Evolutionary conservation across 2,113 vertebrate genomes (phyloP), one percentile per base, ranked within the genome.

Genomic region (Pelmatolapia mariae): DNA sequence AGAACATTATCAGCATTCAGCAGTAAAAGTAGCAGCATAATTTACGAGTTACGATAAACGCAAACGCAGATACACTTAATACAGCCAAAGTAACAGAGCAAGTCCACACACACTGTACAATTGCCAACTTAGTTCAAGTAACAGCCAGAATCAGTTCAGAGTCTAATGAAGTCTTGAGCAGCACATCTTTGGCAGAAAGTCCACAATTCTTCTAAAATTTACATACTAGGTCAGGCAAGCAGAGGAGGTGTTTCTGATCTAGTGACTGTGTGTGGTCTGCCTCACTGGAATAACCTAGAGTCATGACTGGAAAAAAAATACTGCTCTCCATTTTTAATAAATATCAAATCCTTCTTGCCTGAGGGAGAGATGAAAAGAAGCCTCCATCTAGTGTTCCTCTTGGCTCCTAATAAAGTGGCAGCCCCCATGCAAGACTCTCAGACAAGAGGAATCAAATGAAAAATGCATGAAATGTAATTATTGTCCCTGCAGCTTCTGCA

Each of bases 311-410:
- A 92, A 95, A 92, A 95, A 96, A 96, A 94, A 94, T 88, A 90
- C 90, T 56, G 83, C 91, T 93, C 93, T 94, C 92, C 94, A 93
- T 93, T 96, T 96, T 96, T 96, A 96, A 96, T 97, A 97, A 96
- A 96, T 94, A 94, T 92, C 90, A 94, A 96, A 96, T 96, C 95
- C 93, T 86, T 83, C 91, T 92, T 87, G 95, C 95, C 93, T 52
- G 79, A 86, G 93, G 94, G 90, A 61, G 66, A 91, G 89, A 94
- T 92, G 90, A 92, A 87, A 92, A 87, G 91, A 93, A 91, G 91
- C 92, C 90, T 91, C 90, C 11, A 86, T 88, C 73, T 47, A 85
- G 71, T 93, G 89, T 93, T 93, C 91, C 86, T 93, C 89, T 93
- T 91, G 91, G 90, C 89, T 94, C 47, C 38, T 78, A 94, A 92